These are phyloP conservation scores for Calliphora vicina DNA, from an alignment of 1,140 invertebrate species.

Conservation along the genomic window DNA sequence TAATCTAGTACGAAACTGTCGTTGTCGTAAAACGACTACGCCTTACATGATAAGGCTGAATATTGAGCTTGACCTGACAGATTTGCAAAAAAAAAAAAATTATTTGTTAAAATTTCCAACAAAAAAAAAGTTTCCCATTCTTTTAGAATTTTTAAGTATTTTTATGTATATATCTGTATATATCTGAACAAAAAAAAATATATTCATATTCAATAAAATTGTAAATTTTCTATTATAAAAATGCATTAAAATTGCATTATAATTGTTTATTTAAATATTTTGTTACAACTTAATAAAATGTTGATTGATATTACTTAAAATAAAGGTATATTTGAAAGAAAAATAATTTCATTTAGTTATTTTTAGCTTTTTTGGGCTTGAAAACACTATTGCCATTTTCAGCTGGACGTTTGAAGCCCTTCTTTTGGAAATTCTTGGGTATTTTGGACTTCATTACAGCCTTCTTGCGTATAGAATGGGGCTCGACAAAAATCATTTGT, in stretches of 20 bases:
- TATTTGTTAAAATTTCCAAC: too few relatives aligned
- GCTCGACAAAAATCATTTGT: constrained; percentile 50
- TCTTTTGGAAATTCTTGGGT: neutral
- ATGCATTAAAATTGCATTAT: neutral
- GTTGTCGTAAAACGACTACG: too few relatives aligned
- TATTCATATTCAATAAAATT: too few relatives aligned
- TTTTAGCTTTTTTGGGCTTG: neutral
- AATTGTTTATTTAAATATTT: neutral
- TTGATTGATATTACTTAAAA: neutral
- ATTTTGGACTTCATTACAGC: constrained; percentile 16
- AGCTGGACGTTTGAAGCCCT: neutral
- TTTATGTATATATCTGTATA: too few relatives aligned
- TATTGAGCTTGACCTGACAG: too few relatives aligned
- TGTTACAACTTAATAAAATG: neutral
- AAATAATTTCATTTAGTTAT: neutral
- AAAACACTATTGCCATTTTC: neutral
- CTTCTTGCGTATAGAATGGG: constrained; percentile 47
- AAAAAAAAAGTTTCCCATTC: too few relatives aligned
- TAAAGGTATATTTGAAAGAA: neutral
- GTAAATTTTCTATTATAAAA: neutral
- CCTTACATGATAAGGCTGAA: too few relatives aligned
- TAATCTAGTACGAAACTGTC: too few relatives aligned
- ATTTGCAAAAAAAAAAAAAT: too few relatives aligned
- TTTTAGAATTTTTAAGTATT: too few relatives aligned
- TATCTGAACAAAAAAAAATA: too few relatives aligned